phyloP scores from a whole-genome alignment of 2,888 invertebrate genomes.

The Pollenia griseotomentosa region DNA sequence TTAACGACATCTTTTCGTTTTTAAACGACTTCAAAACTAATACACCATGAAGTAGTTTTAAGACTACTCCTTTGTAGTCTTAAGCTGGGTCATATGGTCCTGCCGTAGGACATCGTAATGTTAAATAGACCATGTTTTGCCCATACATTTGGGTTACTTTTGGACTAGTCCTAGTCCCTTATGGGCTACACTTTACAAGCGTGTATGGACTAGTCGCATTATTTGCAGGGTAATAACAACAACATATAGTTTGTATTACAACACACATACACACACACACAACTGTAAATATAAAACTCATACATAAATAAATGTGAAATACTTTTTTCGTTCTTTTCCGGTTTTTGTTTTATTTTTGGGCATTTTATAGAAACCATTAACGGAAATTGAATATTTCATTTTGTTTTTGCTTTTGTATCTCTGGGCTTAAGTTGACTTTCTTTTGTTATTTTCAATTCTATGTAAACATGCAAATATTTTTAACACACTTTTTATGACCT shows the following conservation, averaged over 20 bases:
- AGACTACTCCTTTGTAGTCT: too few relatives aligned
- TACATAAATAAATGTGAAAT: slow-evolving; percentile 20
- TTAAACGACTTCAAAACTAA: too few relatives aligned
- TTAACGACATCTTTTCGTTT: too few relatives aligned
- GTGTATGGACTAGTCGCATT: too few relatives aligned
- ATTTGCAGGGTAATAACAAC: too few relatives aligned
- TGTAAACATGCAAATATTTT: slow-evolving; percentile 15
- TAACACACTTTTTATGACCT: background rate
- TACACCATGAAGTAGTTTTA: too few relatives aligned
- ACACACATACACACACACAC: background rate
- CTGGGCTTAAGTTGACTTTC: background rate
- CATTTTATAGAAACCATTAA: slow-evolving; percentile 48
- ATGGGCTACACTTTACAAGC: too few relatives aligned
- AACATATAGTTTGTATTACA: background rate
- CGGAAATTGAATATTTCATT: slow-evolving; percentile 63
- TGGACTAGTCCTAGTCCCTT: too few relatives aligned
- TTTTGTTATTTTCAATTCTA: slow-evolving; percentile 2
- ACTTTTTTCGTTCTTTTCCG: background rate
- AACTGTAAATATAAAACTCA: slow-evolving; percentile 13
- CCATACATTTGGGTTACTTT: too few relatives aligned
- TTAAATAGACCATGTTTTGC: too few relatives aligned
- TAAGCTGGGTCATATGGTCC: too few relatives aligned
- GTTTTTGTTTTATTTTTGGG: slow-evolving; percentile 5
- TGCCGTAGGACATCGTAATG: too few relatives aligned
- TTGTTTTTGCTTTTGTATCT: background rate